Percentiles rank a stretch among this genome's conserved stretches.
phyloP scores from a whole-genome alignment of 1,140 invertebrate species.

The Mercenaria mercenaria region DNA sequence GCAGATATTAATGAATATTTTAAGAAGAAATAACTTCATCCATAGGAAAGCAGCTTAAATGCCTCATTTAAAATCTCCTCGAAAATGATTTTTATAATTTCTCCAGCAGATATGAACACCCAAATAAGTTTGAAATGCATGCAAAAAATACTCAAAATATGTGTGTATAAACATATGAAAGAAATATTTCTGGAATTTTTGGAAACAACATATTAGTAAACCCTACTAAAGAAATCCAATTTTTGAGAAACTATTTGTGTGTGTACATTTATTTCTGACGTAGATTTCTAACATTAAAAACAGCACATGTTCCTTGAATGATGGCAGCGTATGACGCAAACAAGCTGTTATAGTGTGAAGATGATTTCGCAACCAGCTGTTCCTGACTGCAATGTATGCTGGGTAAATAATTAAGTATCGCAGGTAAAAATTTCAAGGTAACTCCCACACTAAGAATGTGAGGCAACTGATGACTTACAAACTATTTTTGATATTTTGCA shows the following conservation, averaged over 20 bases:
- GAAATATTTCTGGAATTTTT: conserved; percentile 9
- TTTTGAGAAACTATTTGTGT: conserved; percentile 7
- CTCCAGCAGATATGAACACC: too few relatives aligned
- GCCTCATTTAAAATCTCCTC: too few relatives aligned
- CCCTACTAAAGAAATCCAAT: neutral
- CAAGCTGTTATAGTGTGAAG: neutral
- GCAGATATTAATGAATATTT: too few relatives aligned
- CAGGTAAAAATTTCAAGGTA: conserved; percentile 5
- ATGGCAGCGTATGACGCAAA: conserved; percentile 12
- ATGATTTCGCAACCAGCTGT: conserved; percentile 3
- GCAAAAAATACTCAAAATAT: too few relatives aligned
- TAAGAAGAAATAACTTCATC: too few relatives aligned
- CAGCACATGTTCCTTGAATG: neutral
- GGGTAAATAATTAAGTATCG: conserved; percentile 17
- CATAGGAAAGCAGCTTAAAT: too few relatives aligned
- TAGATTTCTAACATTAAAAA: conserved; percentile 26
- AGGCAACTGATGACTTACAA: neutral
- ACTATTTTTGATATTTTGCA: neutral
- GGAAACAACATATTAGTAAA: neutral
- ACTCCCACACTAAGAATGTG: conserved; percentile 23
- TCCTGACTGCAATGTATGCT: neutral
- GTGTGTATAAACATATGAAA: neutral
- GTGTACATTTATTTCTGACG: neutral
- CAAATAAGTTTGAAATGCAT: too few relatives aligned
- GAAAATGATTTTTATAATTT: too few relatives aligned